Evolutionary conservation across 2,113 vertebrate species (phyloP), one percentile per base, ranked within the genome.

Genomic region (Nycticryphes semicollaris): DNA sequence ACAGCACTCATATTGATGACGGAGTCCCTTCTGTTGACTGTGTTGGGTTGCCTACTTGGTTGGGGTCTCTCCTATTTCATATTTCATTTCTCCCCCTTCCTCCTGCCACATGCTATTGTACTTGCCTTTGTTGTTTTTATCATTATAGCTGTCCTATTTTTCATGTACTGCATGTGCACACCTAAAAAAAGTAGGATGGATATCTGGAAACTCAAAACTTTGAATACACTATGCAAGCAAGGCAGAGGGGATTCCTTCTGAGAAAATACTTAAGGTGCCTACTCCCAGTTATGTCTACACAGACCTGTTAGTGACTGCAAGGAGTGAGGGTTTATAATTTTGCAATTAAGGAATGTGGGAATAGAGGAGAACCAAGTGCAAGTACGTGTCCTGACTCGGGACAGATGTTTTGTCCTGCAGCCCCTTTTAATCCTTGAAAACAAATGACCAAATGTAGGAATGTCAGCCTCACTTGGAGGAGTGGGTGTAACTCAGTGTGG

Each of bases 261-360:
- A 39, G 31, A 51, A 57, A 60, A 68, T 22, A 13, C 27, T 30
- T 51, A n/a, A 0, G 0, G 24, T 51, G 2, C 63, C 50, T 68
- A 4, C 91, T 79, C 30, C n/a, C 31, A 51, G 35, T 23, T 28
- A 24, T 53, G 27, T 59, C 57, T 72, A 14, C 17, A 37, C n/a
- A 62, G 33, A 59, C 5, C 3, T n/a, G 48, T 43, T 0, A 7
- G 45, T 0, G 2, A 28, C 37, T 75, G 54, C 19, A 47, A 62
- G 28, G 33, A 31, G 28, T 27, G 35, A 43, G 33, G 64, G 15
- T 12, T 47, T 62, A n/a, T 63, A 19, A 22, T 63, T 66, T 69
- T 66, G 35, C 23, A 41, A 1, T 47, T 76, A 72, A 31, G 9
- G 24, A 10, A 63, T 28, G 50, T 22, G 57, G 50, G 43, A 41